Evolutionary conservation across 2,113 vertebrate species (phyloP), one percentile per base, ranked within the genome.

Genomic region (Riparia riparia): DNA sequence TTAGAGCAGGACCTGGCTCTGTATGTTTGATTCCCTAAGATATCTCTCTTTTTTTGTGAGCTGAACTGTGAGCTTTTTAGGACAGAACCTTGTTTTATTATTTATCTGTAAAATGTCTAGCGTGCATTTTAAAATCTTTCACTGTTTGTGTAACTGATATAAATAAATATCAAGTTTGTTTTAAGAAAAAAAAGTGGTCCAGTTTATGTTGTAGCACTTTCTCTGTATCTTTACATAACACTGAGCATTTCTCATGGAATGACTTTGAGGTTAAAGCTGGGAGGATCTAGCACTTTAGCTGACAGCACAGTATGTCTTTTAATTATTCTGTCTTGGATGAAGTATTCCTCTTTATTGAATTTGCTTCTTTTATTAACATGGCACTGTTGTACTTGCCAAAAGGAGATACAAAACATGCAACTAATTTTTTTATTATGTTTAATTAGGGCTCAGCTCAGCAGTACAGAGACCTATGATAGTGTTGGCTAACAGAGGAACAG

Each of bases 361-460:
- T 93, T 95, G 86, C 93, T 97, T 94, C 93, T 97, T 66, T 41
- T 94, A 96, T 97, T 97, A 97, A 95, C 93, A 89, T 91, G 81
- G 80, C 81, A 85, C 84, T 77, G 49, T 95, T 95, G 83, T 91
- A 95, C 86, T 97, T 97, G 96, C 96, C 93, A 94, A 72, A 95
- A 69, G 82, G 92, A 97, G 45, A 61, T 94, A 97, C 96, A 96
- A 95, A 97, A 95, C 74, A 53, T 74, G 76, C 84, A 83, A 32
- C 97, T 96, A 65, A 93, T 97, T 97, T 87, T 95, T 97, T 96
- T 96, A 89, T 94, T 95, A 87, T 72, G 92, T 96, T 97, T 97
- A 92, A 93, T 96, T 97, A 97, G 96, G 89, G 65, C 82, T 95
- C 86, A 69, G 41, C 72, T 92, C 90, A 96, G 89, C 86, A 82